Evolutionary conservation across 2,113 vertebrate genomes (phyloP).

Genomic region (Gorsachius goisagi): DNA sequence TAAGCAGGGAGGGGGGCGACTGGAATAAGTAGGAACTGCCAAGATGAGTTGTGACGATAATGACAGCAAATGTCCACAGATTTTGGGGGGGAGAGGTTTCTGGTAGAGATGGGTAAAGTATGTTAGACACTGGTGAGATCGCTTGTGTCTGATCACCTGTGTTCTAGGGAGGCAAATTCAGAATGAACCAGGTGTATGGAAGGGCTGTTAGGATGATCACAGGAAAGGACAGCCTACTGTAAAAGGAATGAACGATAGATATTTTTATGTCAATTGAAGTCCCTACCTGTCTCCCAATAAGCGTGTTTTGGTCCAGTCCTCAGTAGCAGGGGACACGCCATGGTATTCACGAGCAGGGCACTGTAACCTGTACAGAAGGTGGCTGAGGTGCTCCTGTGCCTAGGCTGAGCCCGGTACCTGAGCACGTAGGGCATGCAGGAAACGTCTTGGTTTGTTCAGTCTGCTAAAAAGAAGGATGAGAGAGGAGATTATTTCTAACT

Average conservation of each 20-base stretch:
- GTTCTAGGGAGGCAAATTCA: background rate
- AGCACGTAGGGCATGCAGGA: background rate
- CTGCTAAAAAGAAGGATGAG: background rate
- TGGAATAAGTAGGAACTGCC: background rate
- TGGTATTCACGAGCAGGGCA: background rate
- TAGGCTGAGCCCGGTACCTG: background rate
- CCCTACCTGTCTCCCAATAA: background rate
- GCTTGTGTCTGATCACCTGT: background rate
- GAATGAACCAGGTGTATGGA: background rate
- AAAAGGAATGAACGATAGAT: background rate
- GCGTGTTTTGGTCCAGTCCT: background rate
- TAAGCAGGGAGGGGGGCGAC: background rate
- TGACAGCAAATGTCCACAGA: background rate
- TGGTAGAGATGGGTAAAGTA: background rate
- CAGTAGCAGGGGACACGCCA: rapidly evolving
- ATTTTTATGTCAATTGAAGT: background rate
- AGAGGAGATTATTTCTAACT: background rate
- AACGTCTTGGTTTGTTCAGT: background rate
- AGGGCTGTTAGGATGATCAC: background rate
- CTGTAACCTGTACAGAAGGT: background rate
- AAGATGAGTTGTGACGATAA: background rate
- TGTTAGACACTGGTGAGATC: background rate
- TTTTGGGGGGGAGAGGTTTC: background rate
- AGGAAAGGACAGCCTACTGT: background rate
- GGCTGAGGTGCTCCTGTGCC: background rate